Evolutionary conservation across 2,113 vertebrate species (phyloP).

Genomic region (Petromus typicus): DNA sequence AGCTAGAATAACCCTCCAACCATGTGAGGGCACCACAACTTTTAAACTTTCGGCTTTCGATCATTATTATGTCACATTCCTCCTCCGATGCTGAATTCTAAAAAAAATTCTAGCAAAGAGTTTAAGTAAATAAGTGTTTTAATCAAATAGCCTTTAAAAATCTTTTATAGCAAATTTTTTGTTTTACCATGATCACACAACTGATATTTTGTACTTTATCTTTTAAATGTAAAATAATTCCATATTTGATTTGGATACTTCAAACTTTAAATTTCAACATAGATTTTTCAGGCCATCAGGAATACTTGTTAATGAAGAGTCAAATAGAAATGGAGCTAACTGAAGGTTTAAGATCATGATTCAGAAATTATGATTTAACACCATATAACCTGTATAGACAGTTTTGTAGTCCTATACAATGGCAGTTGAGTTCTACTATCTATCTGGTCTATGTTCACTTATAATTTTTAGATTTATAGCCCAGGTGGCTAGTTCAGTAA

Average conservation of each 20-base stretch:
- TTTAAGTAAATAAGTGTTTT: conserved; percentile 85
- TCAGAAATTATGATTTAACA: conserved; percentile 67
- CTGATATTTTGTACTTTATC: conserved; percentile 78
- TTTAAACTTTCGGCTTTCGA: conserved; percentile 85
- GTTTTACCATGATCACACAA: conserved; percentile 81
- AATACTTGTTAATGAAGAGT: conserved; percentile 73
- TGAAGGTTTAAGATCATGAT: conserved; percentile 72
- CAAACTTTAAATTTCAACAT: conserved; percentile 76
- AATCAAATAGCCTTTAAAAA: conserved; percentile 83
- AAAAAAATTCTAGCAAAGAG: conserved; percentile 86
- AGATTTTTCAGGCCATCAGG: conserved; percentile 71
- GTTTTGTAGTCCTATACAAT: conserved; percentile 51
- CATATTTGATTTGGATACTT: conserved; percentile 78
- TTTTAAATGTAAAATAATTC: conserved; percentile 77
- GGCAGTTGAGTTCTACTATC: neutral
- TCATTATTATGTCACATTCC: conserved; percentile 85
- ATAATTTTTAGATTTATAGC: conserved; percentile 47
- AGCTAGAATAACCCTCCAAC: conserved; percentile 85
- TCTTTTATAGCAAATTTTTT: conserved; percentile 81
- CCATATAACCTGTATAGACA: conserved; percentile 56
- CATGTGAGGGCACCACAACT: conserved; percentile 85
- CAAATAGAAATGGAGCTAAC: conserved; percentile 76
- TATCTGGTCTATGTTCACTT: conserved; percentile 28
- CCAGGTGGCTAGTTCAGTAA: conserved; percentile 41
- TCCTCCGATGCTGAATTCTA: conserved; percentile 86